Evolutionary conservation across 2,888 invertebrate species (phyloP).

Genomic region (Girardia tigrina): DNA sequence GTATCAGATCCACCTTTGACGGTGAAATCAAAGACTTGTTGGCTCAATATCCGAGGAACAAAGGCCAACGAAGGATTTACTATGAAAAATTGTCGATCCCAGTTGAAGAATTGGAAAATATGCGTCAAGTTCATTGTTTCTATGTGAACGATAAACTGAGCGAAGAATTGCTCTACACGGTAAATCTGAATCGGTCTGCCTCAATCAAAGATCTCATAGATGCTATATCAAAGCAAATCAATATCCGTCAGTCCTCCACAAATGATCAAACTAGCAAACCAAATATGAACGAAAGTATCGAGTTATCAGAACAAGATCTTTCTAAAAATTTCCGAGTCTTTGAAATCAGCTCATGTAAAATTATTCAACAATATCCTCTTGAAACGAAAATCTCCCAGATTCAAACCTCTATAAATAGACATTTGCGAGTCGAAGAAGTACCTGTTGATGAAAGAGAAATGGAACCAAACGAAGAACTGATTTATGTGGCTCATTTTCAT

Average conservation of each 20-base stretch:
- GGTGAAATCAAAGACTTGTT: constrained; percentile 34
- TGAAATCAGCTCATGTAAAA: constrained; percentile 26
- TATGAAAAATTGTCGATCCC: constrained; percentile 31
- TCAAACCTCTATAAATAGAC: constrained; percentile 5
- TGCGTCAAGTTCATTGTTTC: constrained; percentile 34
- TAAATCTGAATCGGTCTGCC: neutral
- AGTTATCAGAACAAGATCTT: neutral
- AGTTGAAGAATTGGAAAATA: constrained; percentile 35
- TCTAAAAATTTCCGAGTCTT: constrained; percentile 7
- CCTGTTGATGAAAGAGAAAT: constrained; percentile 36
- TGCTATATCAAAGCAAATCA: constrained; percentile 8
- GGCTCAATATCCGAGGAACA: neutral
- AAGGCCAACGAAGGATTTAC: constrained; percentile 27
- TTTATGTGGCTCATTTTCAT: constrained; percentile 37
- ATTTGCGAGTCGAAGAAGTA: constrained; percentile 36
- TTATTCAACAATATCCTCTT: constrained; percentile 32
- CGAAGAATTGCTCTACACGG: neutral
- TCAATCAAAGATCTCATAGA: constrained; percentile 21
- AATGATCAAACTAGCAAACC: neutral
- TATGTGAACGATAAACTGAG: constrained; percentile 30
- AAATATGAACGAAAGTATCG: neutral
- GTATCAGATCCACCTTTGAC: constrained; percentile 34
- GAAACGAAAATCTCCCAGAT: constrained; percentile 29
- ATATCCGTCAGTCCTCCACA: neutral
- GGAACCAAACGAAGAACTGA: constrained; percentile 29